Evolutionary conservation across 1,140 invertebrate species (phyloP).

Genomic region (Drosophila nigromelanica): DNA sequence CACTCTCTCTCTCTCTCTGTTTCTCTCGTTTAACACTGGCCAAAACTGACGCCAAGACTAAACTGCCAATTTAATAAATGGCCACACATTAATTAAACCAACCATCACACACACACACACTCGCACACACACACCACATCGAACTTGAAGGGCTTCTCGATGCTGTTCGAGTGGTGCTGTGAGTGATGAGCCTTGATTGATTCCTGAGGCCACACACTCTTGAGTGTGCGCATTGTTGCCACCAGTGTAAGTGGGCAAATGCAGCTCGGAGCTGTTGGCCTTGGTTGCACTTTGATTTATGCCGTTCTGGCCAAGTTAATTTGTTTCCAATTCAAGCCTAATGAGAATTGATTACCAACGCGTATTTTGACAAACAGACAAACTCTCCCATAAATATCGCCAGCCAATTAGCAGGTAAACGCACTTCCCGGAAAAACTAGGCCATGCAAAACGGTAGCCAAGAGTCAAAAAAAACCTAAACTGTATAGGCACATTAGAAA

Average conservation of each 20-base stretch:
- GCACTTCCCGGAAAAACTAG: conserved; percentile 16
- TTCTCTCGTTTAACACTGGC: conserved; percentile 2
- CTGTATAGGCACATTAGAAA: conserved; percentile 11
- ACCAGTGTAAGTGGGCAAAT: conserved; percentile 62
- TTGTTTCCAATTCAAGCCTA: conserved; percentile 79
- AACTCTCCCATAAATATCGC: conserved; percentile 46
- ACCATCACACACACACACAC: conserved; percentile 31
- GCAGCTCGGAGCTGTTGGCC: conserved; percentile 25
- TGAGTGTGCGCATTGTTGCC: conserved; percentile 69
- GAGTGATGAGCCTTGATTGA: conserved; percentile 83
- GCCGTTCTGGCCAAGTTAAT: conserved; percentile 47
- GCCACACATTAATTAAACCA: conserved; percentile 80
- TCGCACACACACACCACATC: conserved; percentile 10
- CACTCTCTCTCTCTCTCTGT: not conserved
- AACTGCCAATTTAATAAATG: conserved; percentile 84
- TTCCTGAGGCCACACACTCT: conserved; percentile 75
- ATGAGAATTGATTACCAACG: conserved; percentile 72
- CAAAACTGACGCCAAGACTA: conserved; percentile 56
- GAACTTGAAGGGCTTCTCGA: conserved; percentile 21
- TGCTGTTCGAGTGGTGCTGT: conserved; percentile 39
- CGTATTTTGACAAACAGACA: conserved; percentile 61
- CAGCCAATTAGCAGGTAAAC: conserved; percentile 64
- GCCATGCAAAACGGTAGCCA: conserved; percentile 32
- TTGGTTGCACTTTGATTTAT: conserved; percentile 71
- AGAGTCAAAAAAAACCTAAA: not conserved